phyloP scores from a whole-genome alignment of 2,888 invertebrate genomes.

The Dynastes maya region DNA sequence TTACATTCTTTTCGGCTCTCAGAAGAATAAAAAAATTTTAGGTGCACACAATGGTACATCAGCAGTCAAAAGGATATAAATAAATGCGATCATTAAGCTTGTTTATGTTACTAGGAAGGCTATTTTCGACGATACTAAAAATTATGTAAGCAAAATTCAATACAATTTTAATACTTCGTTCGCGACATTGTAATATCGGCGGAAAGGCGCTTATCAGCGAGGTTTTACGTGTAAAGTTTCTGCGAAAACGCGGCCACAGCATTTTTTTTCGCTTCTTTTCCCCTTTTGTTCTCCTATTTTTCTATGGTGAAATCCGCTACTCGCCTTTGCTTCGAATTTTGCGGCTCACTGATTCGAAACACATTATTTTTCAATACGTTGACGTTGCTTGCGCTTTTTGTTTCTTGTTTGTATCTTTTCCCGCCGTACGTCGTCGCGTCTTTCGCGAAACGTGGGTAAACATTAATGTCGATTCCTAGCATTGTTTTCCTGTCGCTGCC shows the following conservation, averaged over 20 bases:
- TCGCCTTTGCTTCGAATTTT: constrained; percentile 22
- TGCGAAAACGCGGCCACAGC: constrained; percentile 6
- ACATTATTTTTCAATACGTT: constrained; percentile 46
- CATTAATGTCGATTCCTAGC: constrained; percentile 23
- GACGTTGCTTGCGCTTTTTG: constrained; percentile 33
- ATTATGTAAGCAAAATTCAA: too few species aligned
- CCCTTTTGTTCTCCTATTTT: constrained; percentile 28
- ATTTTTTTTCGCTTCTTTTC: not conserved
- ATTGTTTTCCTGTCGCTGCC: constrained; percentile 8
- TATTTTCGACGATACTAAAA: too few species aligned
- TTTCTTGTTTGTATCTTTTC: not conserved
- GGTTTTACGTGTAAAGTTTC: constrained; percentile 7
- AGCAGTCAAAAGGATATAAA: too few species aligned
- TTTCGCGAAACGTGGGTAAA: constrained; percentile 9
- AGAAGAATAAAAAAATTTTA: too few species aligned
- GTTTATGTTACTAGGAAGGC: too few species aligned
- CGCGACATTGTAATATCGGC: not conserved
- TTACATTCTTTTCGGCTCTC: too few species aligned
- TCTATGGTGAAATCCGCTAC: not conserved
- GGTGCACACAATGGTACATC: too few species aligned
- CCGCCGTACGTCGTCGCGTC: not conserved
- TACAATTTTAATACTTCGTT: too few species aligned
- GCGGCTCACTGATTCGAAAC: constrained; percentile 34
- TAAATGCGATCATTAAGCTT: too few species aligned
- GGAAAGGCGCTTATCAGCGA: not conserved